These are phyloP conservation scores for Orchestia grillus DNA, from an alignment of 1,140 invertebrate species.

Conservation along the genomic window DNA sequence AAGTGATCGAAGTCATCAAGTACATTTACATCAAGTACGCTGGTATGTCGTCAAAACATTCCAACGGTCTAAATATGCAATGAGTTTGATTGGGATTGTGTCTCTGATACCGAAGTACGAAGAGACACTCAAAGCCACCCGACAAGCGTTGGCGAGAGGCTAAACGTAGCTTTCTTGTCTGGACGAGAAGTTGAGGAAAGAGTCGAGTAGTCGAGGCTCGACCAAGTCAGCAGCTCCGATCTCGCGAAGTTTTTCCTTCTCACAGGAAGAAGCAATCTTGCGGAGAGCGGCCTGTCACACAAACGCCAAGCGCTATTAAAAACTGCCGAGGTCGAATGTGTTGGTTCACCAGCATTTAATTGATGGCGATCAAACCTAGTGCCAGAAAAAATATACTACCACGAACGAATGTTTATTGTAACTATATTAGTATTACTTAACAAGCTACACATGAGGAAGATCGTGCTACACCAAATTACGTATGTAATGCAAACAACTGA, in stretches of 20 bases:
- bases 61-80: neutral
- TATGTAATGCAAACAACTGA: too few relatives aligned
- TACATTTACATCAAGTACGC: neutral
- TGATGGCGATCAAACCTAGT: neutral
- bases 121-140: neutral
- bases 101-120: neutral
- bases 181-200: conserved; percentile 79
- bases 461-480: too few relatives aligned
- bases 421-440: too few relatives aligned
- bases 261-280: conserved; percentile 78
- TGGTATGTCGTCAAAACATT: neutral
- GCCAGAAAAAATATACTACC: neutral
- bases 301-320: conserved; percentile 64
- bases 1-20: neutral
- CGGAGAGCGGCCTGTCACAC: conserved; percentile 78
- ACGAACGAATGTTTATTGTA: too few relatives aligned
- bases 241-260: conserved; percentile 74
- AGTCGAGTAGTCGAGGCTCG: conserved; percentile 78
- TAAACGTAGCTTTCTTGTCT: conserved; percentile 79
- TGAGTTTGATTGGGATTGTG: neutral
- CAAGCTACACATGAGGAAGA: too few relatives aligned
- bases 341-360: neutral
- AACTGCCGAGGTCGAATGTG: conserved; percentile 54
- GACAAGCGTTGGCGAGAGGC: neutral
- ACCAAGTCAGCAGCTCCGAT: conserved; percentile 77